A percentile compares a stretch with the other conserved stretches of the same genome.
Evolutionary conservation across 2,888 invertebrate species (phyloP).

Genomic region (Autographa gamma): DNA sequence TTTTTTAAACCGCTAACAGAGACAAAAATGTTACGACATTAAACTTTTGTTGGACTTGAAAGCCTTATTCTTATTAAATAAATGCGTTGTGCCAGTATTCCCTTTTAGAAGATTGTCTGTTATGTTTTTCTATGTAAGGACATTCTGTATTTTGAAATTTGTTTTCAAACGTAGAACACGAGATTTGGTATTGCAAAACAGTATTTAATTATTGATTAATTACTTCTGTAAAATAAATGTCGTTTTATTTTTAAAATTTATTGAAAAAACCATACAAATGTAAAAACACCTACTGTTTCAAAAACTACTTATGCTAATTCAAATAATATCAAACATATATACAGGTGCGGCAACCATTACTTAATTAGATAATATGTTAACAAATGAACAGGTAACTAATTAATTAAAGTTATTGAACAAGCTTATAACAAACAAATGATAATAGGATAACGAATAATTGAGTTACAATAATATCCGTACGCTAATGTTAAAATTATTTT

Average conservation of each 20-base stretch:
- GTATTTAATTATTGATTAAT: background rate
- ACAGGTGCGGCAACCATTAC: constrained; percentile 6
- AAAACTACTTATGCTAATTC: background rate
- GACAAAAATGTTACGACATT: constrained; percentile 32
- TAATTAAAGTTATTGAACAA: constrained; percentile 29
- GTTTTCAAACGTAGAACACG: background rate
- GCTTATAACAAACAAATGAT: constrained; percentile 18
- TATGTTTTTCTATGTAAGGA: background rate
- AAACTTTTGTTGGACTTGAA: constrained; percentile 37
- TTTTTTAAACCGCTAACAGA: constrained; percentile 31
- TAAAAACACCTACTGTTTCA: background rate
- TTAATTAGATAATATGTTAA: constrained; percentile 22
- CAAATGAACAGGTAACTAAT: constrained; percentile 17
- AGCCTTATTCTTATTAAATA: constrained; percentile 38
- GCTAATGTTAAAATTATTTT: constrained; percentile 9
- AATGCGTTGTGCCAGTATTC: constrained; percentile 22
- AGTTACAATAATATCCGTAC: constrained; percentile 6
- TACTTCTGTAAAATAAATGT: background rate
- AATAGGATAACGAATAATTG: constrained; percentile 23
- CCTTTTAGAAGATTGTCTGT: constrained; percentile 6
- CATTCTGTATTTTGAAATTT: background rate
- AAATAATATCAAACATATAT: background rate
- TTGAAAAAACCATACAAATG: background rate
- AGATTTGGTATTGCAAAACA: background rate
- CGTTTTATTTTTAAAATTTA: background rate